Base-by-base conservation (phyloP, 1,140 invertebrate species). In the Conus betulinus region DNA sequence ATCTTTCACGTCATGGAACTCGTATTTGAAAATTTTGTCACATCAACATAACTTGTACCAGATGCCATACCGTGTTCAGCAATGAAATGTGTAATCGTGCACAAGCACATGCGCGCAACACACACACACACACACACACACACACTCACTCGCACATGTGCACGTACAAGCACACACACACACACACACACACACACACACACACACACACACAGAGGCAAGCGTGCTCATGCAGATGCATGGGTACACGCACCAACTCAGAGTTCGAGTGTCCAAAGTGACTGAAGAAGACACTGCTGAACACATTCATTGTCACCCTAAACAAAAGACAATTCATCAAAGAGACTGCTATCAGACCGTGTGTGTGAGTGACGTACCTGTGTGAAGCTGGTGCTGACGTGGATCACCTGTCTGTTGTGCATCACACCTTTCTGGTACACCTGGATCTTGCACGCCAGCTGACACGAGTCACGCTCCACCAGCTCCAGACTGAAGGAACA, bases 401-500 rank as follows among this genome's bases (percentile, higher is more conserved):
- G 94, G 84, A 96, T 94, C 85, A 96, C 93, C 92, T 96, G 96
- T 89, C 96, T 92, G 91, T 96, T 96, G 55, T 93, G 95, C 63
- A 96, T 95, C 57, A 96, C 95, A 25, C 95, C 95, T 92, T 96
- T 96, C 92, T 96, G 95, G 88, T 96, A 96, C 10, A 95, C 95
- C 86, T 95, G 94, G 55, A 96, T 95, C 91, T 95, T 94, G 93
- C 92, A 51, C 95, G 91, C 81, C 91, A 92, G 87, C 76, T 55
- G 92, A 90, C 88, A 93, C 89, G 8, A 90, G 83, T 55, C 25
- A 5, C 93, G 89, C 27, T 95, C 94, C 55, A 95, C 88, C 86
- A 97, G 95, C 91, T 99, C 97, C 89, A 99, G 94, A 8, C 97
- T 97, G 94, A 99, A 99, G 87, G 97, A 97, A 94, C 98, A 98